Evolutionary conservation across 2,888 invertebrate species (phyloP).

Genomic region (Oxycera nigricornis): DNA sequence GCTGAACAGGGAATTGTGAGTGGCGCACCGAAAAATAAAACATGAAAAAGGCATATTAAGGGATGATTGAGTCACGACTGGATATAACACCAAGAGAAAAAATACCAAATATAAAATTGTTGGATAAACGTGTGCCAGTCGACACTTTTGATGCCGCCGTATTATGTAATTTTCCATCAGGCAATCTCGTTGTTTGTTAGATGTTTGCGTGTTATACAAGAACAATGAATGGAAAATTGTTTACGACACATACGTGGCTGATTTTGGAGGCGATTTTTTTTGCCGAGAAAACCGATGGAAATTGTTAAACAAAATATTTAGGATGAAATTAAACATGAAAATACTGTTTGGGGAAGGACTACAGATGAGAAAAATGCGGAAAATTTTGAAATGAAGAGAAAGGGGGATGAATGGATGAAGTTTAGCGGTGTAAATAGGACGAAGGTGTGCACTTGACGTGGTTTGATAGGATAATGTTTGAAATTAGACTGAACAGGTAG

Average conservation of each 20-base stretch:
- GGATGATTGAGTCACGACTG: slow-evolving; percentile 32
- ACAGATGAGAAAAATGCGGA: no score
- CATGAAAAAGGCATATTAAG: slow-evolving; percentile 39
- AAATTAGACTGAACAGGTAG: not conserved
- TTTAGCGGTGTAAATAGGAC: no score
- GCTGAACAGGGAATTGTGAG: not conserved
- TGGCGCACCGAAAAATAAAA: not conserved
- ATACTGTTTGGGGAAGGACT: not conserved
- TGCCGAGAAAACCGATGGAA: no score
- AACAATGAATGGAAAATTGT: slow-evolving; percentile 5
- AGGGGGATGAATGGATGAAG: no score
- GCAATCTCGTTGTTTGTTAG: no score
- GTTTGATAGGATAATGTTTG: not conserved
- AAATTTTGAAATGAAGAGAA: no score
- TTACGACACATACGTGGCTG: slow-evolving; percentile 27
- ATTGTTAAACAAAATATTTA: not conserved
- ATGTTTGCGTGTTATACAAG: not conserved
- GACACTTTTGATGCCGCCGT: not conserved
- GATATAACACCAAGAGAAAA: not conserved
- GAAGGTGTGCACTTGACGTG: not conserved
- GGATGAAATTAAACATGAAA: not conserved
- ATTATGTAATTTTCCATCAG: not conserved
- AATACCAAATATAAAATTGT: not conserved
- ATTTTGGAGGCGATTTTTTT: no score
- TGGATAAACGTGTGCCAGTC: not conserved